phyloP scores from a whole-genome alignment of 2,113 vertebrate genomes.

The Vidua macroura region DNA sequence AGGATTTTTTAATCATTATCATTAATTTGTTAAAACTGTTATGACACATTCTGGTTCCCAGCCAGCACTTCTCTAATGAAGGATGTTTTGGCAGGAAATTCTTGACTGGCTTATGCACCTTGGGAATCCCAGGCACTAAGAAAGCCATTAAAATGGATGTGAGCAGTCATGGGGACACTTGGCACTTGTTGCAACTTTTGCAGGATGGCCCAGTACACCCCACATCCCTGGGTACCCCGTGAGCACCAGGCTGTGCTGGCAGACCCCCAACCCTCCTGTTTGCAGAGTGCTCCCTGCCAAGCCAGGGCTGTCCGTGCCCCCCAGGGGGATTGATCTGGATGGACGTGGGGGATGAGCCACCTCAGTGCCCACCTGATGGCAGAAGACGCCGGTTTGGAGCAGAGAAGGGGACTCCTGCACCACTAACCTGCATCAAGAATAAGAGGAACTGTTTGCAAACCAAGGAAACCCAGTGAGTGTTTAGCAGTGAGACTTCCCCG shows the following conservation, averaged over 20 bases:
- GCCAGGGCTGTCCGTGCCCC: neutral
- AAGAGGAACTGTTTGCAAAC: neutral
- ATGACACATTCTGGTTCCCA: neutral
- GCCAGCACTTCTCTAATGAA: neutral
- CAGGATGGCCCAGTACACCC: neutral
- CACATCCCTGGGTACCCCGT: rapidly evolving
- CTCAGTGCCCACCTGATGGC: neutral
- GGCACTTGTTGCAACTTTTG: neutral
- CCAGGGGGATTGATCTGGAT: neutral
- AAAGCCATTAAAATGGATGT: neutral
- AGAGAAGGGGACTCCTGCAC: neutral
- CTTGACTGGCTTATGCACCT: neutral
- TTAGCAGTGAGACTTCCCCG: rapidly evolving
- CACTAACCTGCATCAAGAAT: no score
- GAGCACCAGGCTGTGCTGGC: neutral
- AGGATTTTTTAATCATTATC: neutral
- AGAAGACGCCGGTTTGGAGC: neutral
- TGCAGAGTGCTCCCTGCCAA: neutral
- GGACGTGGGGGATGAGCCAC: neutral
- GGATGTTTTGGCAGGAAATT: conserved; percentile 14
- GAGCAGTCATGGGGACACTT: neutral
- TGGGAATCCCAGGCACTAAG: neutral
- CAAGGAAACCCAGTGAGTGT: neutral
- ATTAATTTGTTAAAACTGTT: neutral
- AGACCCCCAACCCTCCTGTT: neutral